Percentiles rank a stretch among this genome's conserved stretches.
Conservation (phyloP, 2,888 invertebrate genomes). For the Mythimna loreyi region DNA sequence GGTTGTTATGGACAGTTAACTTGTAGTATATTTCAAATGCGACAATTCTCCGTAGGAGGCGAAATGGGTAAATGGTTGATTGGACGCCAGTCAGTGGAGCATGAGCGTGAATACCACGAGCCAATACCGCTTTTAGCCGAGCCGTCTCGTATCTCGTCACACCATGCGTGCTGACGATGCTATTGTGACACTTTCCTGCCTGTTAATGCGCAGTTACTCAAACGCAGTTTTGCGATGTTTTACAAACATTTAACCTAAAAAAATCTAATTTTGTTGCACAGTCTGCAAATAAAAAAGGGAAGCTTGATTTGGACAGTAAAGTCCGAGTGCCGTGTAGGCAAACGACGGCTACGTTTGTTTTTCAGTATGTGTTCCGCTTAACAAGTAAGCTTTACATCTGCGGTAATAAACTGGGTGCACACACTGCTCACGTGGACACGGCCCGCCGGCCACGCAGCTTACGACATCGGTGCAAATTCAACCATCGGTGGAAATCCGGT, state of each 20-base stretch:
- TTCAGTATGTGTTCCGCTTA: constrained; percentile 61
- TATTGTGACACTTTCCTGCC: constrained; percentile 45
- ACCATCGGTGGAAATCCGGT: constrained; percentile 60
- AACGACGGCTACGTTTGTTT: constrained; percentile 57
- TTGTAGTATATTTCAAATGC: constrained; percentile 52
- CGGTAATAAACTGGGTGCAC: constrained; percentile 69
- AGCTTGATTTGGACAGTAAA: constrained; percentile 33
- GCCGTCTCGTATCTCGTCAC: constrained; percentile 55
- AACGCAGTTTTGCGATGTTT: background rate
- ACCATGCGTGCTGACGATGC: constrained; percentile 51
- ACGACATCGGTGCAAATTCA: constrained; percentile 75
- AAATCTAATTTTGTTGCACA: constrained; percentile 1
- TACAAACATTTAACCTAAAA: background rate
- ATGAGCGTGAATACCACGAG: constrained; percentile 71
- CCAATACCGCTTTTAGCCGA: constrained; percentile 67
- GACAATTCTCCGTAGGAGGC: constrained; percentile 55
- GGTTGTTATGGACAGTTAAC: constrained; percentile 51
- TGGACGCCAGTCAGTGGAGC: constrained; percentile 71
- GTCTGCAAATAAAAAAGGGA: constrained; percentile 18
- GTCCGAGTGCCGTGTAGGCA: constrained; percentile 27
- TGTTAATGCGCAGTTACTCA: constrained; percentile 18
- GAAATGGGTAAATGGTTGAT: constrained; percentile 67
- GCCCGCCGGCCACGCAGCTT: constrained; percentile 56
- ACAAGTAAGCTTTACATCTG: constrained; percentile 69
- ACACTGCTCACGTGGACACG: constrained; percentile 64